Evolutionary conservation across 2,797 vertebrate genomes (phyloP).

Genomic region (Ptychadena robeensis): DNA sequence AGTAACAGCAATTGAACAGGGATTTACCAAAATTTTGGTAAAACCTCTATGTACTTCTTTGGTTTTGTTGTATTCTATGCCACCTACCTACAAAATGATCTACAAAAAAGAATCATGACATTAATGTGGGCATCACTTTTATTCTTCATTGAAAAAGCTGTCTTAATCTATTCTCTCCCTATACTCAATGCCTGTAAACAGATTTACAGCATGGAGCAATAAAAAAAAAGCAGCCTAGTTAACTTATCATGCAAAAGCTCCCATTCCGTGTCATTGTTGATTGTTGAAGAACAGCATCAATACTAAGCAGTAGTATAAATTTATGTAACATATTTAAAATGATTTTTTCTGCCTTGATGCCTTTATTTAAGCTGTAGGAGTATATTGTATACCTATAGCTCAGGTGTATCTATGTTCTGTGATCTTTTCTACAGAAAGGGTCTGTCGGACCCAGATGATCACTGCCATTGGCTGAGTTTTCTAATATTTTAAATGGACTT

Average conservation of each 20-base stretch:
- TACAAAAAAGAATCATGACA: neutral
- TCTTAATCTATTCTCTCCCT: too few species aligned
- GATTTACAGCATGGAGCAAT: neutral
- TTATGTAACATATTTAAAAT: neutral
- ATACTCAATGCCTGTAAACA: neutral
- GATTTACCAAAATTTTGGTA: too few species aligned
- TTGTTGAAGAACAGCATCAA: too few species aligned
- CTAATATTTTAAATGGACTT: neutral
- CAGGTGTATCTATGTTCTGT: neutral
- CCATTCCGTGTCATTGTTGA: too few species aligned
- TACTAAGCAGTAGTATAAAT: neutral
- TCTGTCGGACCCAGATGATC: neutral
- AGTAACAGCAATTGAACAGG: too few species aligned
- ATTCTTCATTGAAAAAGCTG: neutral
- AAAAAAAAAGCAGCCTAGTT: neutral
- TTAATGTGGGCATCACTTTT: neutral
- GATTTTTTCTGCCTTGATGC: neutral
- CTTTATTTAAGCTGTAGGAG: neutral
- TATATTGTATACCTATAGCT: neutral
- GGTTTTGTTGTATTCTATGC: neutral
- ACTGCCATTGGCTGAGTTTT: neutral
- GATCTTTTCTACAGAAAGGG: neutral
- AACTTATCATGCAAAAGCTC: neutral
- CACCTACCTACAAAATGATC: neutral
- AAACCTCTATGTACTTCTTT: neutral